These are phyloP conservation scores for Clivina fossor DNA, from an alignment of 2,888 invertebrate species.

Conservation along the genomic window DNA sequence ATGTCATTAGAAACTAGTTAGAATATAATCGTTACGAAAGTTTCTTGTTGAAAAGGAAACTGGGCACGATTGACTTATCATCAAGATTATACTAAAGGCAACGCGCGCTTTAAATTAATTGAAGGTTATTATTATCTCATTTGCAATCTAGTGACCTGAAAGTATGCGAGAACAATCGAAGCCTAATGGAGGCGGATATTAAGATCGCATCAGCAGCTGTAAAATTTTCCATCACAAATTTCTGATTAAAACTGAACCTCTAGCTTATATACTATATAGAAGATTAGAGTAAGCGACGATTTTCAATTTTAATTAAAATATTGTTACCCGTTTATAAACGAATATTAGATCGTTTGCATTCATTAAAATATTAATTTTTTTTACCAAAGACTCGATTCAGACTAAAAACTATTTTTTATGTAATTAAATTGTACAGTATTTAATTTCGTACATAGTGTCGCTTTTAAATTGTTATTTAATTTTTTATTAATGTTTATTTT, in stretches of 20 bases:
- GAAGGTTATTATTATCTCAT: constrained; percentile 23
- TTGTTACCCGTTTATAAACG: too few relatives aligned
- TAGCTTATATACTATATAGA: background rate
- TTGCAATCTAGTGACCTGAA: constrained; percentile 12
- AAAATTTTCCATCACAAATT: constrained; percentile 13
- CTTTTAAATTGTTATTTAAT: too few relatives aligned
- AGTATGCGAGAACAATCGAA: constrained; percentile 26
- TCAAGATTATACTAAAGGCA: background rate
- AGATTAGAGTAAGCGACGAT: constrained; percentile 11
- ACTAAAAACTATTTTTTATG: too few relatives aligned
- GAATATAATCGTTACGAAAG: too few relatives aligned
- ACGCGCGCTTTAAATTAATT: background rate
- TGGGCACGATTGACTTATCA: constrained; percentile 7
- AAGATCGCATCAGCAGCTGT: constrained; percentile 26
- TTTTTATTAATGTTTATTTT: too few relatives aligned
- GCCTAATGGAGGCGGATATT: constrained; percentile 22
- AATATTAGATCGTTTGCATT: too few relatives aligned
- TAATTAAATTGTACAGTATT: too few relatives aligned
- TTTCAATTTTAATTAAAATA: constrained; percentile 18
- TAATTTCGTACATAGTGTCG: too few relatives aligned
- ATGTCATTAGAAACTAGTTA: too few relatives aligned
- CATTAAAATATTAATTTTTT: too few relatives aligned
- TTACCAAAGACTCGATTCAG: too few relatives aligned
- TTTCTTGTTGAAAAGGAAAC: too few relatives aligned
- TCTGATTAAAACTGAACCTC: background rate